These are phyloP conservation scores for Eurystomus gularis DNA, from an alignment of 2,113 vertebrate species.

Conservation along the genomic window DNA sequence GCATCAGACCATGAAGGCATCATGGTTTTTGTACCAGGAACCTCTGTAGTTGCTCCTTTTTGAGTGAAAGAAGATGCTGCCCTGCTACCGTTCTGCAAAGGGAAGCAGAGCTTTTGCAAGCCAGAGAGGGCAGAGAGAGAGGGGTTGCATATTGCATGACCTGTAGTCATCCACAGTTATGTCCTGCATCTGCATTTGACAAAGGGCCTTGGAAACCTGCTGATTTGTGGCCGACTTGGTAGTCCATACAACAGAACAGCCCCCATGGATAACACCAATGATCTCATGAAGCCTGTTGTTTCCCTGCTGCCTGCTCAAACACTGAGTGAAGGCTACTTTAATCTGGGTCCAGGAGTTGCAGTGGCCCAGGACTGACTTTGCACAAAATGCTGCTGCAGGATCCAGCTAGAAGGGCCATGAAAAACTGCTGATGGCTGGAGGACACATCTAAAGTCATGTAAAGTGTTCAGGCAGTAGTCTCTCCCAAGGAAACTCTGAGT, in stretches of 20 bases:
- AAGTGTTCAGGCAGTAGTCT: background rate
- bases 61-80: background rate
- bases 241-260: background rate
- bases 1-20: background rate
- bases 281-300: background rate
- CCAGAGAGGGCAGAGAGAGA: background rate
- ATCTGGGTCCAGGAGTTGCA: background rate
- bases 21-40: background rate
- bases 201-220: background rate
- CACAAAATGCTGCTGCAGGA: background rate
- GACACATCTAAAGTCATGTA: background rate
- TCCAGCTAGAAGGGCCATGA: background rate
- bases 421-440: background rate
- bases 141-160: background rate
- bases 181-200: background rate
- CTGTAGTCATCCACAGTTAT: background rate
- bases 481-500: background rate
- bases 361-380: background rate
- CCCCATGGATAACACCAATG: background rate
- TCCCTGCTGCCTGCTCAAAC: background rate
- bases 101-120: background rate
- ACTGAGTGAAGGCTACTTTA: background rate
- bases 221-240: background rate
- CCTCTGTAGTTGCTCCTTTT: background rate
- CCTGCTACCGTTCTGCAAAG: background rate